Evolutionary conservation across 2,797 vertebrate species (phyloP), one percentile per base, ranked within the genome.

Genomic region (Takifugu ocellatus): DNA sequence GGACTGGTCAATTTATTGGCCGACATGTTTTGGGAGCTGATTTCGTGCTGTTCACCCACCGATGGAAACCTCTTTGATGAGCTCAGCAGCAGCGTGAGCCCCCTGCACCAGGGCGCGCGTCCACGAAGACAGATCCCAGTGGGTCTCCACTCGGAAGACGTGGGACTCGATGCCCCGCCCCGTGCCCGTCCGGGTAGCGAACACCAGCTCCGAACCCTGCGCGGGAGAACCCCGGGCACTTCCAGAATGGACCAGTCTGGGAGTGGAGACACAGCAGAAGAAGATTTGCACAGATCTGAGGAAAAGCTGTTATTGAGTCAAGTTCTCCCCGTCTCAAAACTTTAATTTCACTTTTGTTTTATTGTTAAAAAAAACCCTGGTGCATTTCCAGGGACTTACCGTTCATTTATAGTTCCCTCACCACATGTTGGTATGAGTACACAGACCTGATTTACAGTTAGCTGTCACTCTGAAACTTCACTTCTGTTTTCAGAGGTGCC

Each of bases 111-210:
- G 88, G 2, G 92, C 89, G 0, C 97, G 90, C 0, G 95, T 98
- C 96, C 97, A 99, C 0, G 92, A 90, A 0, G 97, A 98, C 81
- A 99, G 90, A 68, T 99, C 96, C 72, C 95, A 94, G 82, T 97
- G 96, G 0, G 94, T 98, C 88, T 99, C 96, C 76, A 96, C 96
- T 0, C 94, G 88, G 81, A 98, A 99, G 24, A 97, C 49, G 33
- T 95, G 95, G 70, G 93, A 94, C 84, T 98, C 96, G 16, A 99
- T 94, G 6, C 96, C 95, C 45, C 94, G 94, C 1, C 92, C 92
- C 0, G 94, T 96, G 43, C 96, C 96, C 0, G 96, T 97, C 56
- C 97, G 90, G 0, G 95, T 97, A 76, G 93, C 94, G 1, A 99
- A 98, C 0, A 93, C 92, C 63, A 98, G 91, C 65, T 98, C 96